A percentile compares a stretch with the other conserved stretches of the same genome.
Evolutionary conservation across 2,113 vertebrate genomes (phyloP).

Genomic region (Phalacrocorax brasilianus): DNA sequence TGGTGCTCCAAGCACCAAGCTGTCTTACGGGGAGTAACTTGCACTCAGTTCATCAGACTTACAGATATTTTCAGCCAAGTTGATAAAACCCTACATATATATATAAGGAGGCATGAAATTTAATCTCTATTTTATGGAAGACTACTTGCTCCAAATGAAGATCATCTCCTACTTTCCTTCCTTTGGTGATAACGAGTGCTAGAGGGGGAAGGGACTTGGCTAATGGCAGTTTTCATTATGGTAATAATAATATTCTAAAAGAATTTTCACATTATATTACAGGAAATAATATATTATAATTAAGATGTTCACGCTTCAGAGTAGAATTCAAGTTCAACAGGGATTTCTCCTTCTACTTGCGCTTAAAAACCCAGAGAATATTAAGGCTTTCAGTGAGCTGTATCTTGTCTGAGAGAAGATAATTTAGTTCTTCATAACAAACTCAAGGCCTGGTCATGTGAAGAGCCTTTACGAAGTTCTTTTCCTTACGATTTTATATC

Average conservation of each 20-base stretch:
- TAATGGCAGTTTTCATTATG: not conserved
- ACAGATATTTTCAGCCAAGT: not conserved
- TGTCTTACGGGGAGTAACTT: not conserved
- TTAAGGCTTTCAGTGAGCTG: not conserved
- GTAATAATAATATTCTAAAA: not conserved
- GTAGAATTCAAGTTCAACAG: not conserved
- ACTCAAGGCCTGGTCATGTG: not conserved
- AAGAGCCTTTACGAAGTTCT: not conserved
- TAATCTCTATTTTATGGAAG: not conserved
- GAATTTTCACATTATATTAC: not conserved
- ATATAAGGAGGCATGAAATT: accelerated
- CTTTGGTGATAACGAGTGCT: not conserved
- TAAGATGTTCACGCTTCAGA: not conserved
- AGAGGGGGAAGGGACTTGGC: not conserved
- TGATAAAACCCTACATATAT: accelerated
- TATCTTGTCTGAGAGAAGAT: not conserved
- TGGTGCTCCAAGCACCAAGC: not conserved
- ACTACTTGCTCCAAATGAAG: not conserved
- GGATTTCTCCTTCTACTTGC: not conserved
- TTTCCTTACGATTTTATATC: not conserved
- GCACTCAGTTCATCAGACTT: not conserved
- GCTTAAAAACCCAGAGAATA: not conserved
- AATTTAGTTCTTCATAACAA: not conserved
- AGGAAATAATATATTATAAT: not conserved
- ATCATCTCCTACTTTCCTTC: not conserved